A percentile compares a stretch with the other conserved stretches of the same genome.
Evolutionary conservation across 2,888 invertebrate genomes (phyloP).

Genomic region (Heliconius cydno): DNA sequence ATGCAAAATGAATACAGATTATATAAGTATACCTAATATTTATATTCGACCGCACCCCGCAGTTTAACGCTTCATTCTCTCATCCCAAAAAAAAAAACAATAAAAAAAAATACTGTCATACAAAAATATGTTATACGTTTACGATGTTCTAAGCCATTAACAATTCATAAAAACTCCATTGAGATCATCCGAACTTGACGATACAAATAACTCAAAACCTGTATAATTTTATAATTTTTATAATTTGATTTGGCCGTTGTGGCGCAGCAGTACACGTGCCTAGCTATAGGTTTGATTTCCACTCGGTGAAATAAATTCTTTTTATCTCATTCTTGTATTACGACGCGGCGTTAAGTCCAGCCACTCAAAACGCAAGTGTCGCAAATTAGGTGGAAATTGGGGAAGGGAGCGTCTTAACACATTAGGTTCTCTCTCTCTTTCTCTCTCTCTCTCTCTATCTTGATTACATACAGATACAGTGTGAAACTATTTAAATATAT

Average conservation of each 20-base stretch:
- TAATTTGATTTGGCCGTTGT: background rate
- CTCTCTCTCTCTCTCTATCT: background rate
- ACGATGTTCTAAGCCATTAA: constrained; percentile 40
- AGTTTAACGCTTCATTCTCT: constrained; percentile 27
- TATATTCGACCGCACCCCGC: constrained; percentile 22
- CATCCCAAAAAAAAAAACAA: constrained; percentile 20
- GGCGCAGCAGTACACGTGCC: background rate
- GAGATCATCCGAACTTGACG: constrained; percentile 30
- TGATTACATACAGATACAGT: background rate
- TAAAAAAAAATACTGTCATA: constrained; percentile 34
- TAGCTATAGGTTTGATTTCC: background rate
- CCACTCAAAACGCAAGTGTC: background rate
- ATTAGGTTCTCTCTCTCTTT: background rate
- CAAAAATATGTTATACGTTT: constrained; percentile 32
- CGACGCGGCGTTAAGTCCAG: background rate
- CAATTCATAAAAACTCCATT: constrained; percentile 44
- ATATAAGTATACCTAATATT: background rate
- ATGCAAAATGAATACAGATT: background rate
- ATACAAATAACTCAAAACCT: constrained; percentile 37
- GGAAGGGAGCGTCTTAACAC: background rate
- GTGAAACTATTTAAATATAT: background rate
- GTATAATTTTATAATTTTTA: constrained; percentile 9
- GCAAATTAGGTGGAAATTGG: background rate
- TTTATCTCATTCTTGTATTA: background rate
- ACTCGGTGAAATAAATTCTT: background rate